These are phyloP conservation scores for Delichon dasypus DNA, from an alignment of 2,797 vertebrate genomes.

Conservation along the genomic window DNA sequence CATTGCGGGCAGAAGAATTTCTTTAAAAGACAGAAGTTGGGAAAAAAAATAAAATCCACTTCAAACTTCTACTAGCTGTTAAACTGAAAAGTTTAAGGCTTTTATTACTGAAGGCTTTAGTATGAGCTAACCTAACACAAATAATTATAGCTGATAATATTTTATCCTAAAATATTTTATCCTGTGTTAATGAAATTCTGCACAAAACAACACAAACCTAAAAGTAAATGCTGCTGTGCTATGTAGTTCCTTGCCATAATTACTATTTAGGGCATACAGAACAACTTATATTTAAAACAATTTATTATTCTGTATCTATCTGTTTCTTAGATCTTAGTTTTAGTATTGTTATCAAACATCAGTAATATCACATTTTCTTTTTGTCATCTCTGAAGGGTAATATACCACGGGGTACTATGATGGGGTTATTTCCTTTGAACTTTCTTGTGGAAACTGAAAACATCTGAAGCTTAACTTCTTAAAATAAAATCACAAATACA, in stretches of 20 bases:
- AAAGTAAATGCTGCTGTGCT: neutral
- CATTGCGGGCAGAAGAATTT: neutral
- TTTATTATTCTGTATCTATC: neutral
- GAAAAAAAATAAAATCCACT: neutral
- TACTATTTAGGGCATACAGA: neutral
- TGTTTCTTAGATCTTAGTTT: neutral
- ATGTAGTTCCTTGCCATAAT: neutral
- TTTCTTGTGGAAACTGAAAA: neutral
- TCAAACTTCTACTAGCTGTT: neutral
- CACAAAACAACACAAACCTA: neutral
- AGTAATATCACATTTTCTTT: neutral
- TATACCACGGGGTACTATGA: neutral
- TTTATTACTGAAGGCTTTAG: neutral
- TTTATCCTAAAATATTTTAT: neutral
- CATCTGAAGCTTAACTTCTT: neutral
- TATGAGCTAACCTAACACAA: neutral
- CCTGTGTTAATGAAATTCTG: neutral
- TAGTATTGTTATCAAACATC: neutral
- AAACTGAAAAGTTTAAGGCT: neutral
- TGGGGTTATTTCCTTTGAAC: neutral
- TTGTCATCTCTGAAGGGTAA: neutral
- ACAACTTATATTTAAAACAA: neutral
- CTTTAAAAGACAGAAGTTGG: neutral
- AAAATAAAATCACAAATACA: neutral
- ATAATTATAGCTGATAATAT: neutral